Evolutionary conservation across 2,113 vertebrate genomes (phyloP), one percentile per base, ranked within the genome.

Genomic region (Poecile atricapillus): DNA sequence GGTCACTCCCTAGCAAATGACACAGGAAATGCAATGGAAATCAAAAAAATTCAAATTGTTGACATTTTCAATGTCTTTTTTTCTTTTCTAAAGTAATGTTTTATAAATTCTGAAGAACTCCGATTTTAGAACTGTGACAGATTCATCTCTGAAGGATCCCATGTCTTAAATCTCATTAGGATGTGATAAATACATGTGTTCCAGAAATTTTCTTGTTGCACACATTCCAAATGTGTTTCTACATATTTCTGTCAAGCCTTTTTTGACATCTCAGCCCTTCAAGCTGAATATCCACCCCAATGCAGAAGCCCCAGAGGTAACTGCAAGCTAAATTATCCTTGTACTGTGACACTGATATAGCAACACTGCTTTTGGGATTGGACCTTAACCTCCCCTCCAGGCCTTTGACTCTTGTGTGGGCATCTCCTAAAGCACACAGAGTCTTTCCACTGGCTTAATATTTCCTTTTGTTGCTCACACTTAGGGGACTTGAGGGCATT

Each of bases 121-220:
- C 10, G 4, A 30, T 43, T 81, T 78, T 71, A 50, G 16, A 68
- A 37, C 7, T 16, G 9, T 9, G 9, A n/a, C 6, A 46, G 5
- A 47, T 22, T 71, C 0, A 25, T 15, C 15, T 44, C 16, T 41
- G 33, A 7, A 41, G 19, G 9, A 30, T 60, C 71, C 4, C 3
- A 24, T n/a, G 7, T 41, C 19, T 55, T 69, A 63, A 78, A 46
- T 1, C 7, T 30, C 5, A 22, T 67, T 59, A 81, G 24, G 4
- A 28, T 11, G 11, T 18, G 1, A 39, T 33, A 31, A 55, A 58
- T 5, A 37, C 2, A 4, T 3, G 1, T 41, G 5, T 22, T 76
- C 3, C 21, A 39, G 18, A 69, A 58, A 5, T 24, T 23, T 25
- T 60, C 4, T 44, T 24, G 3, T 21, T 41, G 13, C 33, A 33